Percentiles rank a stretch among this genome's conserved stretches.
Conservation (phyloP, 2,113 vertebrate genomes). For the Semnornis frantzii region DNA sequence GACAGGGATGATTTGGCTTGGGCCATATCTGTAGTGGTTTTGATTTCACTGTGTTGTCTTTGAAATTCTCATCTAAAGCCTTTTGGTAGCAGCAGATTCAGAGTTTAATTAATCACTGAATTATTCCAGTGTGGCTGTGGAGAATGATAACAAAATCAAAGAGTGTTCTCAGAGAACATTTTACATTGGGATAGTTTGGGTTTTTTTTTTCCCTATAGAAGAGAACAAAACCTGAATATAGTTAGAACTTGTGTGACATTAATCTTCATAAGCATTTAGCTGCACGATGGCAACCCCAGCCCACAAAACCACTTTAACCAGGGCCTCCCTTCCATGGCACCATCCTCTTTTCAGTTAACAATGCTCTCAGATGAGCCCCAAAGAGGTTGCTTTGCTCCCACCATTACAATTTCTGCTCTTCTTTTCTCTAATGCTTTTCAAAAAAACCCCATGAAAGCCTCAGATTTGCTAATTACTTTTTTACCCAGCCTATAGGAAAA, state of each 20-base stretch:
- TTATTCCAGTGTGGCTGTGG: background rate
- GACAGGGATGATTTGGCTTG: background rate
- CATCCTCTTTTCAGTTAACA: slow-evolving; percentile 70
- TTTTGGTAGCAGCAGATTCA: background rate
- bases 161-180: background rate
- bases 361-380: slow-evolving; percentile 72
- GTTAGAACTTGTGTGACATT: slow-evolving; percentile 2
- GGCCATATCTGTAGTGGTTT: background rate
- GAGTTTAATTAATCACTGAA: background rate
- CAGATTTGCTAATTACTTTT: slow-evolving; percentile 83
- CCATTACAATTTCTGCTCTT: slow-evolving; percentile 73
- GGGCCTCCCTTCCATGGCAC: slow-evolving; percentile 45
- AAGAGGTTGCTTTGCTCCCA: slow-evolving; percentile 69
- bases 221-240: background rate
- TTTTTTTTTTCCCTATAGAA: background rate
- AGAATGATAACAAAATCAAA: background rate
- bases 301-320: slow-evolving; percentile 29
- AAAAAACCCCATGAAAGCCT: slow-evolving; percentile 77
- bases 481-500: slow-evolving; percentile 80
- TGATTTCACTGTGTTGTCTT: background rate
- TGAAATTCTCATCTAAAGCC: background rate
- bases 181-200: background rate
- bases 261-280: background rate
- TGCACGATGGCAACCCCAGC: background rate
- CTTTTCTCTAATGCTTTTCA: slow-evolving; percentile 77